phyloP scores from a whole-genome alignment of 2,113 vertebrate species.

The Pampusana beccarii region DNA sequence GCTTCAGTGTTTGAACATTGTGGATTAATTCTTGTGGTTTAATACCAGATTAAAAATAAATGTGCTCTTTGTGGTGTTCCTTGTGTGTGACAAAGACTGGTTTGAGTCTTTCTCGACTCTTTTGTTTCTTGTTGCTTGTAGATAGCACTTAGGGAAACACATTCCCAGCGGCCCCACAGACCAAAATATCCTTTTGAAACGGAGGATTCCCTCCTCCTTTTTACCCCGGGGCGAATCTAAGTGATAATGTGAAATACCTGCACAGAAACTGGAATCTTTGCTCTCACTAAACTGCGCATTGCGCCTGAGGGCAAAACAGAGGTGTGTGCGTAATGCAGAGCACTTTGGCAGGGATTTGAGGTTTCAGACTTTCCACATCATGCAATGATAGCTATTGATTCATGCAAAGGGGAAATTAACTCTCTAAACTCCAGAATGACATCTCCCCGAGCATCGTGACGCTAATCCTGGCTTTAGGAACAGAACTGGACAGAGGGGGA shows the following conservation, averaged over 20 bases:
- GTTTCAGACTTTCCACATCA: constrained; percentile 10
- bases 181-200: constrained; percentile 52
- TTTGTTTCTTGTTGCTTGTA: constrained; percentile 30
- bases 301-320: constrained; percentile 41
- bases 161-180: constrained; percentile 18
- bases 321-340: not conserved
- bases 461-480: not conserved
- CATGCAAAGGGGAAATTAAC: not conserved
- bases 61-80: not conserved
- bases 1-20: constrained; percentile 21
- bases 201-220: constrained; percentile 43
- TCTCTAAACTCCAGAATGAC: not conserved
- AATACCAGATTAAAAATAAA: constrained; percentile 59
- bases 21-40: constrained; percentile 51
- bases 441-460: not conserved
- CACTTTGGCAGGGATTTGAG: constrained; percentile 21
- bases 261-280: constrained; percentile 36
- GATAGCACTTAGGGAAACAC: constrained; percentile 21
- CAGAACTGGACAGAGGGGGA: not conserved
- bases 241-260: constrained; percentile 54
- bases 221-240: constrained; percentile 46
- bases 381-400: constrained; percentile 59
- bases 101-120: not conserved
- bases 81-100: not conserved
- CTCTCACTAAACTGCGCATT: not conserved